Base-by-base conservation (phyloP, 2,797 vertebrate genomes). In the Thamnophis elegans region DNA sequence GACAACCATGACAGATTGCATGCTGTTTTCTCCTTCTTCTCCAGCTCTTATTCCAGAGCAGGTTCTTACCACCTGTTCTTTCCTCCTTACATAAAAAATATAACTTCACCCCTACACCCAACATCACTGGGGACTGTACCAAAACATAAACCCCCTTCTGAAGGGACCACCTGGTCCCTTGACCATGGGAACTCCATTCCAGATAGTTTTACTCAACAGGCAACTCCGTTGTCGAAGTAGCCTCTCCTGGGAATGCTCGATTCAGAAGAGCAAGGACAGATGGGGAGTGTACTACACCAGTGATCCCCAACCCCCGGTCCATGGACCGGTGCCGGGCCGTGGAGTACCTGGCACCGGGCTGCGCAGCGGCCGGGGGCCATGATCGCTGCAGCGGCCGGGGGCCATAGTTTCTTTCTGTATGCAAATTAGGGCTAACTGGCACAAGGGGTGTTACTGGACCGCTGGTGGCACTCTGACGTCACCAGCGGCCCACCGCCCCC, bases 131-230 rank as follows among this genome's bases (percentile, higher is more conserved):
- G 36, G 25, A 78, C 73, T 0, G 0, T 78, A 36, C 20, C 36
- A 22, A 78, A 89, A 54, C 92, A 53, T 20, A 14, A 94, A 87
- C 13, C 73, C 89, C 89, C 88, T 0, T 1, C 12, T 0, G 0
- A 94, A 62, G 65, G 86, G 86, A 12, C 1, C 0, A 0, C 0
- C 47, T 0, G 18, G 55, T 20, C 90, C 26, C 73, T 65, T 65
- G 60, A 25, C 10, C 89, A 73, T 2, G 85, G 28, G 91, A 92
- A 94, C 25, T 88, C 22, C 85, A 78, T 36, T 73, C 68, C 2
- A 0, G 94, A 93, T 0, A 12, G 93, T 51, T 2, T 32, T 59
- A 22, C 51, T 56, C 53, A 90, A 16, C 2, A 22, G 82, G 65
- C 87, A 42, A 8, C 32, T 68, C n/a, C 6, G 1, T 68, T 18